phyloP scores from a whole-genome alignment of 1,140 invertebrate genomes.

The Brachionus angularis region DNA sequence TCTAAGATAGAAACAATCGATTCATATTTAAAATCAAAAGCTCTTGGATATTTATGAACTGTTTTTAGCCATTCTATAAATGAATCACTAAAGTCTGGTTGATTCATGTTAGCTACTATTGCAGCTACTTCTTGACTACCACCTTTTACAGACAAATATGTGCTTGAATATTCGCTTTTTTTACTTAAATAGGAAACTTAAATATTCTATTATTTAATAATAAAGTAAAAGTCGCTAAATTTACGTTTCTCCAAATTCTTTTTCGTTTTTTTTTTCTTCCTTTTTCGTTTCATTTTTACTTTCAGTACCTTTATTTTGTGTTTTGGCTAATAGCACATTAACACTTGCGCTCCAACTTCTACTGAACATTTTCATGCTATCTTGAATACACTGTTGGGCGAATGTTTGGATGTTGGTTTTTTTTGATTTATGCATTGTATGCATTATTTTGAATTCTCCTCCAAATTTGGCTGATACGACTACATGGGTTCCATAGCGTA shows the following conservation, averaged over 20 bases:
- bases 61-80: constrained; percentile 30
- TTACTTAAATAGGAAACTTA: neutral
- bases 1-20: constrained; percentile 31
- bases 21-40: constrained; percentile 38
- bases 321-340: neutral
- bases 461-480: constrained; percentile 43
- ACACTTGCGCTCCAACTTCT: constrained; percentile 8
- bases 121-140: constrained; percentile 43
- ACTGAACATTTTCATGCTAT: constrained; percentile 44
- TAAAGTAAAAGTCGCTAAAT: neutral
- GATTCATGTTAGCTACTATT: constrained; percentile 32
- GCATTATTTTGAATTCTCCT: constrained; percentile 43
- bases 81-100: constrained; percentile 28
- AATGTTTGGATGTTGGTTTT: constrained; percentile 20
- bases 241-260: constrained; percentile 19
- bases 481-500: constrained; percentile 34
- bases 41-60: constrained; percentile 38
- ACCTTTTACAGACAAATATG: constrained; percentile 35
- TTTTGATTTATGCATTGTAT: constrained; percentile 36
- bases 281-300: constrained; percentile 13
- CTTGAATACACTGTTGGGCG: constrained; percentile 32
- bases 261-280: constrained; percentile 3
- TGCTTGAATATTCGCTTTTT: constrained; percentile 33
- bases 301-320: neutral
- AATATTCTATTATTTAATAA: no score